Conservation (phyloP, 2,113 vertebrate genomes). For the Typhlomys cinereus region DNA sequence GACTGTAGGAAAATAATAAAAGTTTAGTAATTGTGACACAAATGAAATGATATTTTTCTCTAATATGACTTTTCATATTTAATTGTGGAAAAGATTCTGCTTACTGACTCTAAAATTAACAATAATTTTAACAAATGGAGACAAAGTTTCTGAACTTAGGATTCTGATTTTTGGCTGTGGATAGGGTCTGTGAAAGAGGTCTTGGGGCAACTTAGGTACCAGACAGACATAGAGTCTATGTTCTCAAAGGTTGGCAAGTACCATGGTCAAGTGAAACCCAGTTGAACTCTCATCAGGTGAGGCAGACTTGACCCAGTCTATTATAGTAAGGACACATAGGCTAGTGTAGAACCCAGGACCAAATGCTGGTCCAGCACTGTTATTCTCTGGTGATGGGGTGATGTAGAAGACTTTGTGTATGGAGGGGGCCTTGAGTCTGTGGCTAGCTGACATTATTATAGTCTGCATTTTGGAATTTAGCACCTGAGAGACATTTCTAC, state of each 20-base stretch:
- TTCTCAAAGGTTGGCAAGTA: not conserved
- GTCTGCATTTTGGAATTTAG: not conserved
- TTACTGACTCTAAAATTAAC: slow-evolving; percentile 6
- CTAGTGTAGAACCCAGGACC: not conserved
- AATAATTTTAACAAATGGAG: not conserved
- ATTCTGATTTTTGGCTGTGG: not conserved
- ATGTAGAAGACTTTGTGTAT: not conserved
- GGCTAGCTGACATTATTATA: not conserved
- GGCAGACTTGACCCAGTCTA: not conserved
- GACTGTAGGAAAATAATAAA: not conserved
- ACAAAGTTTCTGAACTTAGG: not conserved
- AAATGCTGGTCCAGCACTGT: not conserved
- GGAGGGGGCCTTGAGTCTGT: not conserved
- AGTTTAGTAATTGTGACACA: slow-evolving; percentile 17
- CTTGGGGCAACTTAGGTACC: too few relatives aligned
- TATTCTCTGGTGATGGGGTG: not conserved
- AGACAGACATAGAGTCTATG: not conserved
- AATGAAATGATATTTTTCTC: not conserved
- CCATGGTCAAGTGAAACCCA: not conserved
- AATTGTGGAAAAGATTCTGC: not conserved
- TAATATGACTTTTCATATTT: not conserved
- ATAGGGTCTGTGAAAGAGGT: not conserved
- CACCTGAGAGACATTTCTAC: not conserved
- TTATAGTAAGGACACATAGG: not conserved
- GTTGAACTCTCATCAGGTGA: not conserved